A percentile compares a stretch with the other conserved stretches of the same genome.
phyloP scores from a whole-genome alignment of 2,797 vertebrate species.

The Orientallactaga sibirica region DNA sequence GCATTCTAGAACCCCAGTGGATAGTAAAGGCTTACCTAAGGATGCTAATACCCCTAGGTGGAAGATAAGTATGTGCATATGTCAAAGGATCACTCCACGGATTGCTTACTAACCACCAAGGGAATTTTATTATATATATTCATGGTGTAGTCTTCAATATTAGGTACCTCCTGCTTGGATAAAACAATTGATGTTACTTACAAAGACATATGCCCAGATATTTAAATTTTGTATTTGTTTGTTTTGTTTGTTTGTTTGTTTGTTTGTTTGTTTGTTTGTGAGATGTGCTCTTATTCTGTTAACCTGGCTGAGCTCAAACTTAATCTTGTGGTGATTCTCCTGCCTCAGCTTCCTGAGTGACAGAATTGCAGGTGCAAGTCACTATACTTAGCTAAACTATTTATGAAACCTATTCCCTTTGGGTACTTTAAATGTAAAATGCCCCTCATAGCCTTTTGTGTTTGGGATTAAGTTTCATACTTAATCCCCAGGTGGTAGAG shows the following conservation, averaged over 20 bases:
- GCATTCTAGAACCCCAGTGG: background rate
- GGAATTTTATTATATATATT: background rate
- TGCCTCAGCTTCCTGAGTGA: too few species aligned
- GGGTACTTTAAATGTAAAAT: too few species aligned
- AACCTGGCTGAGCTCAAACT: too few species aligned
- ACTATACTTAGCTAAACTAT: background rate
- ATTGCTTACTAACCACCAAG: background rate
- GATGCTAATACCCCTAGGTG: background rate
- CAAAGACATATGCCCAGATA: slow-evolving; percentile 5
- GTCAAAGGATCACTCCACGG: background rate
- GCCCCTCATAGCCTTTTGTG: too few species aligned
- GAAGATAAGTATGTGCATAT: background rate
- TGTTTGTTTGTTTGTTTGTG: background rate
- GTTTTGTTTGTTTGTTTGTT: too few species aligned
- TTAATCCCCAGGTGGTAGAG: too few species aligned
- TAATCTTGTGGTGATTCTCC: too few species aligned
- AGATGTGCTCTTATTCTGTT: too few species aligned
- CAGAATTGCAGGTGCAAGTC: background rate
- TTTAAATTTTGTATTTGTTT: background rate
- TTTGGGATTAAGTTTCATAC: too few species aligned
- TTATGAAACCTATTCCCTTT: background rate
- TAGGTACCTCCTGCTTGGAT: background rate
- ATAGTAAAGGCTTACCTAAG: background rate
- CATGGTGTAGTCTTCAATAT: background rate
- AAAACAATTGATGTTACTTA: background rate